These are phyloP conservation scores for Erythrolamprus reginae DNA, from an alignment of 2,113 vertebrate species.

Conservation along the genomic window DNA sequence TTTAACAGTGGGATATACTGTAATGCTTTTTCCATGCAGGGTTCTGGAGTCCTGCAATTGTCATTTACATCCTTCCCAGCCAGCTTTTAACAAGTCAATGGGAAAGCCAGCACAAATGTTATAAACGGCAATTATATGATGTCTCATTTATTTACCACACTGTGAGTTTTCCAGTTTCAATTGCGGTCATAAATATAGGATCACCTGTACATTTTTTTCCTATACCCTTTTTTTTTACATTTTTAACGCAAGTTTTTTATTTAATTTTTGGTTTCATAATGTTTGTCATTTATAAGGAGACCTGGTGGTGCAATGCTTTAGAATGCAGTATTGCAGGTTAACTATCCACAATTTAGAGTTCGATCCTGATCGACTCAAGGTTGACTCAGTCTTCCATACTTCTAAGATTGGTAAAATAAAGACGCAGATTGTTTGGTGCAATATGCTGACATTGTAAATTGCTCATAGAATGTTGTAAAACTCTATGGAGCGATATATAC, in stretches of 20 bases:
- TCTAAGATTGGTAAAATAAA: background rate
- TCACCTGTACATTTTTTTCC: background rate
- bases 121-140: background rate
- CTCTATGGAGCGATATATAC: background rate
- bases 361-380: background rate
- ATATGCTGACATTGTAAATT: background rate
- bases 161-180: background rate
- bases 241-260: background rate
- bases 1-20: background rate
- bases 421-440: background rate
- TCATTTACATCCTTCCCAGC: background rate
- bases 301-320: background rate
- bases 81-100: background rate
- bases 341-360: background rate
- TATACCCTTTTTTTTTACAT: background rate
- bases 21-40: background rate
- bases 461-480: background rate
- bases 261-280: background rate
- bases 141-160: background rate
- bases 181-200: background rate
- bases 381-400: background rate
- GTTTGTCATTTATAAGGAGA: background rate
- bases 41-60: background rate
- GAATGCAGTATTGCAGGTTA: background rate
- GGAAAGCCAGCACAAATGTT: background rate